Evolutionary conservation across 1,140 invertebrate species (phyloP), one percentile per base, ranked within the genome.

Genomic region (Dendroctonus ponderosae): DNA sequence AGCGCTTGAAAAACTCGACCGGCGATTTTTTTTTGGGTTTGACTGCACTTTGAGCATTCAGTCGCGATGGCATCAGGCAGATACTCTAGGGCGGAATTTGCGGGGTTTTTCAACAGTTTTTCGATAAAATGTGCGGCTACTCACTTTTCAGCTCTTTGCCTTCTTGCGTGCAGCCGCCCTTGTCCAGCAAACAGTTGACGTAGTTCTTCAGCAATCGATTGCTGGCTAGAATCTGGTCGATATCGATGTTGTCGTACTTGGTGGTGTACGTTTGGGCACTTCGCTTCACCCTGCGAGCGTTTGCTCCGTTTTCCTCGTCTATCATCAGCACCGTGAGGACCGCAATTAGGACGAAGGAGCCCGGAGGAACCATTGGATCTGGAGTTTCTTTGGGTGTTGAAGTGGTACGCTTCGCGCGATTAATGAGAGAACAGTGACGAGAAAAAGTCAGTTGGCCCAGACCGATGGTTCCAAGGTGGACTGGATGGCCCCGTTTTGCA

Each of bases 211-310:
- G 77, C 15, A 92, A 77, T 46, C 89, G 80, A 0, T 88, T 84
- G 59, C 85, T 91, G 0, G 79, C 76, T 2, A 91, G 74, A 56
- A 92, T 86, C 66, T 86, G 81, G 44, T 90, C 83, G 9, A 91
- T 14, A 74, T 91, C 79, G 41, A 91, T 79, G 69, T 87, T 86
- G 74, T 91, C 90, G 71, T 85, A 91, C 76, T 87, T 90, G 14
- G 82, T 84, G 0, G 87, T 88, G 73, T 91, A 91, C 64, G 26
- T 49, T 46, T 43, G 40, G 7, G 57, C n/a, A 43, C 40, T 37
- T 52, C 26, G 26, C 26, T 26, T 26, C 3, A 26, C 26, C 1
- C 26, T 26, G 26, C 26, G 26, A 2, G 26, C 26, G 3, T 26
- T 26, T 26, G 26, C 26, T 26, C 26, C 26, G 26, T 26, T 26